These are phyloP conservation scores for Panthera uncia DNA, from an alignment of 2,113 vertebrate genomes.

Conservation along the genomic window DNA sequence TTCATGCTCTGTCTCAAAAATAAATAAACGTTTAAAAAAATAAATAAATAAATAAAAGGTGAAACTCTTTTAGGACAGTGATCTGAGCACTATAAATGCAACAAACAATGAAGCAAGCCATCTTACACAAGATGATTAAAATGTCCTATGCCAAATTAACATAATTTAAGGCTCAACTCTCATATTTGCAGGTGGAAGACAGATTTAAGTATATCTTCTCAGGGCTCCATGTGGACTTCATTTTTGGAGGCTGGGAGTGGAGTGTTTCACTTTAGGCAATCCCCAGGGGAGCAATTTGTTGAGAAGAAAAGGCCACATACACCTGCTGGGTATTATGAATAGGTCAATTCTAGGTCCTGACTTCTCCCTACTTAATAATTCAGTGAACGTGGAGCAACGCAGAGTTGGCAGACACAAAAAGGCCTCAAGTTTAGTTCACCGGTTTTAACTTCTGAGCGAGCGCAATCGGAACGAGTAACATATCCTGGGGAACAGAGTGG, in stretches of 20 bases:
- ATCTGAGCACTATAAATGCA: not conserved
- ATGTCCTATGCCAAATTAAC: not conserved
- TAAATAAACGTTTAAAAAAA: too few species aligned
- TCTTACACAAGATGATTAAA: not conserved
- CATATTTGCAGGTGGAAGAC: not conserved
- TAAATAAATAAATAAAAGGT: not conserved
- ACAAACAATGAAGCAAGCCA: not conserved
- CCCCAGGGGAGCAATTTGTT: not conserved
- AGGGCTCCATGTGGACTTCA: not conserved
- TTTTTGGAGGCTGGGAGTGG: not conserved
- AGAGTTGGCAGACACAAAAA: not conserved
- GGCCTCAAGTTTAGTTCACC: not conserved
- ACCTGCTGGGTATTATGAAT: not conserved
- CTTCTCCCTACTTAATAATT: conserved; percentile 41
- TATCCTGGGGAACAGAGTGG: not conserved
- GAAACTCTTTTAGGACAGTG: not conserved
- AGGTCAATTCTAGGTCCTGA: conserved; percentile 29
- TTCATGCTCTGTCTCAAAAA: too few species aligned
- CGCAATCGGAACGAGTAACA: not conserved
- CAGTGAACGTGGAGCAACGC: not conserved
- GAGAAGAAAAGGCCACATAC: not conserved
- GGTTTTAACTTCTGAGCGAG: conserved; percentile 13
- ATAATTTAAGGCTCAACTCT: conserved; percentile 20
- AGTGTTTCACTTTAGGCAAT: not conserved
- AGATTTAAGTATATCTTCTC: not conserved